Conservation (phyloP, 92 coral and sea anemone genomes). For the Actinostola sp. region DNA sequence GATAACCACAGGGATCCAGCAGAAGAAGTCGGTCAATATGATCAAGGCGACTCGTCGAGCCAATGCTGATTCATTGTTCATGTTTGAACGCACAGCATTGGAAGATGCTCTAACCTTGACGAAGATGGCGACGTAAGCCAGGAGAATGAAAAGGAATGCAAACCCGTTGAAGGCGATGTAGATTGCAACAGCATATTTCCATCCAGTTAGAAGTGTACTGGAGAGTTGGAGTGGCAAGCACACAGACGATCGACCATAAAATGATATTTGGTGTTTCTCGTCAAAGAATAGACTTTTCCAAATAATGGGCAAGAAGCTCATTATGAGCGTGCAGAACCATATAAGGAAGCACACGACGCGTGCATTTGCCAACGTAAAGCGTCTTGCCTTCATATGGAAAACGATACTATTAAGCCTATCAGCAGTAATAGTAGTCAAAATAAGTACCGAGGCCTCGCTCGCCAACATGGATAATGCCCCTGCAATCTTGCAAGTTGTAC, state of each 20-base stretch:
- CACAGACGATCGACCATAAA: slow-evolving; percentile 49
- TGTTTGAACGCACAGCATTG: background rate
- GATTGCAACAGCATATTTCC: slow-evolving; percentile 47
- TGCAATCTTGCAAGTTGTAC: slow-evolving; percentile 53
- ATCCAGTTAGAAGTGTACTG: slow-evolving; percentile 35
- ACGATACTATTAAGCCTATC: slow-evolving; percentile 65
- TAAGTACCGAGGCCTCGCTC: slow-evolving; percentile 67
- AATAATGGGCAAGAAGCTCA: slow-evolving; percentile 40
- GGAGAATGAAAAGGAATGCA: slow-evolving; percentile 39
- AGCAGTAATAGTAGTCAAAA: slow-evolving; percentile 57
- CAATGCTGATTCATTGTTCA: background rate
- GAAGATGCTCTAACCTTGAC: background rate
- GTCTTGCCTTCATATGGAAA: slow-evolving; percentile 29
- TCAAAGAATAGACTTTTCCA: background rate
- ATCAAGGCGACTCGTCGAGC: slow-evolving; percentile 65
- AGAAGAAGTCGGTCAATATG: slow-evolving; percentile 60
- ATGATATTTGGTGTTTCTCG: background rate
- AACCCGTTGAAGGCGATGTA: slow-evolving; percentile 36
- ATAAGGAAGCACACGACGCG: slow-evolving; percentile 22
- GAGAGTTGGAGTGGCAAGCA: slow-evolving; percentile 60
- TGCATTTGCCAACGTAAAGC: slow-evolving; percentile 26
- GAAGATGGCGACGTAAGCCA: slow-evolving; percentile 42
- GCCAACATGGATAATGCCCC: slow-evolving; percentile 59
- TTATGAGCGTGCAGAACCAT: slow-evolving; percentile 33
- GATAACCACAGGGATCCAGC: slow-evolving; percentile 78